Evolutionary conservation across 92 coral and sea anemone species (phyloP), one percentile per base, ranked within the genome.

Genomic region (Parazoanthus atlanticus): DNA sequence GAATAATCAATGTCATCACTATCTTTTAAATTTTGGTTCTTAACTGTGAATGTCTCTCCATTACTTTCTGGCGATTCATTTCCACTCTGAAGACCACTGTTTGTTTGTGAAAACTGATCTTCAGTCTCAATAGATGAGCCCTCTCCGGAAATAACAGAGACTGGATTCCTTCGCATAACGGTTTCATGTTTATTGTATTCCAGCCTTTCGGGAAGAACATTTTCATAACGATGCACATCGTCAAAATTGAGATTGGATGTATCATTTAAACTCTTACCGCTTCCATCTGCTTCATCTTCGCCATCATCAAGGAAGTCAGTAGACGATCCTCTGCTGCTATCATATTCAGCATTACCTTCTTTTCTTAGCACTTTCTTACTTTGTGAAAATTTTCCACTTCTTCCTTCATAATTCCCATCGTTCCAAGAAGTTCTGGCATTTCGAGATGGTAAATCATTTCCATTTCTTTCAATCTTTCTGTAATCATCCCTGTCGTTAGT

Each of bases 91-190:
- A 21, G 13, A 21, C 75, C 69, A 28, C 75, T 82, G 74, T 15
- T 64, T 38, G 58, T 21, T 32, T 33, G 38, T 32, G 49, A 19
- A 34, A 81, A 1, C 23, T 23, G 23, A 1, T n/a, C 8, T 64
- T 82, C n/a, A 10, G 13, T 36, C 30, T 65, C 33, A 65, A 30
- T 8, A 32, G 67, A 54, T 41, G 78, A 33, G 16, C 87, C 78
- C 78, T 84, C 87, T 71, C 87, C 87, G 67, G 52, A 84, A 84
- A 43, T 84, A 52, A 16, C 29, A 29, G 78, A 71, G 26, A 47
- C 67, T 40, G 34, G 65, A 67, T 29, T 47, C 13, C 33, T 30
- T 40, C 0, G 30, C 46, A 43, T 11, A 17, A 29, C 2, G 69
- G 52, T 17, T 61, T 25, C 32, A 81, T 36, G 29, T 31, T 13